A percentile compares a stretch with the other conserved stretches of the same genome.
Evolutionary conservation across 2,113 vertebrate species (phyloP).

Genomic region (Pandion haliaetus): DNA sequence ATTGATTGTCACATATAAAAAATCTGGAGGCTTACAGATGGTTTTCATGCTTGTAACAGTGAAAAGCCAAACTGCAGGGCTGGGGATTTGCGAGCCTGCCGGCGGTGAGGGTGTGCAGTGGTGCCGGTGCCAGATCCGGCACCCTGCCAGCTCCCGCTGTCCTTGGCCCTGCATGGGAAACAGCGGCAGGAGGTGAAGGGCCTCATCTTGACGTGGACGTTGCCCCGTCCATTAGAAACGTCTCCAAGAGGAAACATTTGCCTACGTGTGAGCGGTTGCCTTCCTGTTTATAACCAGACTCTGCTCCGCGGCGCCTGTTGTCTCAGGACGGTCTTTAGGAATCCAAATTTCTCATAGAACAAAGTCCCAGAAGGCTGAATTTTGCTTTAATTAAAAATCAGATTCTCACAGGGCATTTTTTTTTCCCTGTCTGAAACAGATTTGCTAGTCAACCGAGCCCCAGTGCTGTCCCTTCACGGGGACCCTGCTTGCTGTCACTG

Average conservation of each 20-base stretch:
- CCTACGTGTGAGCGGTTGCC: not conserved
- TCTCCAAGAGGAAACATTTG: not conserved
- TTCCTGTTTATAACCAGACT: conserved; percentile 30
- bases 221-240: not conserved
- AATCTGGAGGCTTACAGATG: not conserved
- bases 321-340: not conserved
- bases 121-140: not conserved
- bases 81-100: not conserved
- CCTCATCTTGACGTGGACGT: not conserved
- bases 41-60: not conserved
- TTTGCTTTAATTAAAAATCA: not conserved
- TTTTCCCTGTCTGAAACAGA: accelerated
- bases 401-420: accelerated
- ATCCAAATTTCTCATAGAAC: not conserved
- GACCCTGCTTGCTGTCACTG: not conserved
- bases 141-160: not conserved
- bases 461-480: accelerated
- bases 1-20: not conserved
- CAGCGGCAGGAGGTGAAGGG: not conserved
- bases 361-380: not conserved
- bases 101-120: accelerated
- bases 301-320: not conserved
- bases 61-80: not conserved
- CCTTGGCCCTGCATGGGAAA: not conserved
- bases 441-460: accelerated